phyloP scores from a whole-genome alignment of 2,888 invertebrate species.

The Esperia sulphurella region DNA sequence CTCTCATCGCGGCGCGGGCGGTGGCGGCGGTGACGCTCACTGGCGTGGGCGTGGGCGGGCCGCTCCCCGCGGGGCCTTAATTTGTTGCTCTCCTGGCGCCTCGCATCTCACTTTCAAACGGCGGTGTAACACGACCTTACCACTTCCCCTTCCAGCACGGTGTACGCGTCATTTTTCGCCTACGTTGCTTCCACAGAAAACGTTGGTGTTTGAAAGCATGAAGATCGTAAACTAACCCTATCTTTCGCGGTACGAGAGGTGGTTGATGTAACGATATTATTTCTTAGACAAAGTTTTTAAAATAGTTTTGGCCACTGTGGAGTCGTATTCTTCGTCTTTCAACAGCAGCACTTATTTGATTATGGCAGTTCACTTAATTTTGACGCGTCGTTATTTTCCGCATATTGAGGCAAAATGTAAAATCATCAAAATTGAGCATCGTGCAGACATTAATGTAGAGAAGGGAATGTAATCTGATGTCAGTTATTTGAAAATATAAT shows the following conservation, averaged over 20 bases:
- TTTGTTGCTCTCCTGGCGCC: slow-evolving; percentile 79
- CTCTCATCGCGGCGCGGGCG: slow-evolving; percentile 48
- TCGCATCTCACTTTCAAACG: slow-evolving; percentile 76
- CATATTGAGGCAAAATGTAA: too few relatives aligned
- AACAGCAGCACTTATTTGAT: too few relatives aligned
- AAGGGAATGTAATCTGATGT: too few relatives aligned
- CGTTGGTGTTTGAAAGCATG: not conserved
- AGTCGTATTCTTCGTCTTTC: too few relatives aligned
- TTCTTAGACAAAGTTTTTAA: too few relatives aligned
- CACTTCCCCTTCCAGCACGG: slow-evolving; percentile 56
- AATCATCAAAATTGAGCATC: too few relatives aligned
- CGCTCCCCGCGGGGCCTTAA: slow-evolving; percentile 73
- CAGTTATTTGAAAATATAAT: too few relatives aligned
- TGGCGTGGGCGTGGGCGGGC: slow-evolving; percentile 44
- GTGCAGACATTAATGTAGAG: too few relatives aligned
- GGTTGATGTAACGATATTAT: too few relatives aligned
- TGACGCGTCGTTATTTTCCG: too few relatives aligned
- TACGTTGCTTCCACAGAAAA: slow-evolving; percentile 21
- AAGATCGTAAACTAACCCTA: not conserved
- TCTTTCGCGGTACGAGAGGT: not conserved
- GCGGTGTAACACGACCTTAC: slow-evolving; percentile 72
- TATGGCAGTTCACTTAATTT: too few relatives aligned
- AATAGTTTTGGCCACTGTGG: too few relatives aligned
- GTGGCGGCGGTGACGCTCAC: slow-evolving; percentile 3
- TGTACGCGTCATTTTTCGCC: slow-evolving; percentile 52